Base-by-base conservation (phyloP, 2,888 invertebrate species). In the Caenorhabditis japonica region DNA sequence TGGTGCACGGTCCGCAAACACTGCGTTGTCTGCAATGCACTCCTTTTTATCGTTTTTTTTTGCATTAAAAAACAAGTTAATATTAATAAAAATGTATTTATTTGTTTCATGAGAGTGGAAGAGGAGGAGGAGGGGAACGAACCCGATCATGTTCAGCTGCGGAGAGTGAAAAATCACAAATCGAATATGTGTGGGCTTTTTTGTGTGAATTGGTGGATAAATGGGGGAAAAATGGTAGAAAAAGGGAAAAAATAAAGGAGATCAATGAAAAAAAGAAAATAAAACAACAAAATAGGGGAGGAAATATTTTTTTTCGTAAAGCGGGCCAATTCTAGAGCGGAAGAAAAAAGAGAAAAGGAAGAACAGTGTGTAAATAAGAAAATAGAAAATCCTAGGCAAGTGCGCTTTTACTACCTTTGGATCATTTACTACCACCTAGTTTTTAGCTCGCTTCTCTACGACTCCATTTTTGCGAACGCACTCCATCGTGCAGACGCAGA, bases 71-170 rank as follows among this genome's bases (percentile, higher is more conserved):
- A 30, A 30, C 30, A 7, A n/a, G 30, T 7, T 30, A 30, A 30
- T 7, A 30, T 30, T 27, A 60, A 5, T 27, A 21, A 46, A 41
- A 46, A 46, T 13, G 21, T 25, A 23, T 46, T 25, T 25, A 13
- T 15, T 46, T 41, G 15, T 15, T 53, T 53, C 38, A 44, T 56
- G 15, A 46, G 44, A 49, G 39, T 41, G 47, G 36, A 44, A 10
- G 30, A 30, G 30, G 30, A 30, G 30, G 30, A 30, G 10, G 55
- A 43, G 27, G 60, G 60, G 60, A 60, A 43, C 41, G 34, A 64
- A 64, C 64, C 64, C 64, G 64, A 64, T 47, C 46, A 49, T 55
- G 55, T 56, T 64, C 55, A 47, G 53, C 34, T 46, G 49, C 30
- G 30, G 30, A 30, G 30, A 30, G 10, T 30, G 10, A 30, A 56